A percentile compares a stretch with the other conserved stretches of the same genome.
Evolutionary conservation across 2,797 vertebrate species (phyloP).

Genomic region (Nannoperca obscura): DNA sequence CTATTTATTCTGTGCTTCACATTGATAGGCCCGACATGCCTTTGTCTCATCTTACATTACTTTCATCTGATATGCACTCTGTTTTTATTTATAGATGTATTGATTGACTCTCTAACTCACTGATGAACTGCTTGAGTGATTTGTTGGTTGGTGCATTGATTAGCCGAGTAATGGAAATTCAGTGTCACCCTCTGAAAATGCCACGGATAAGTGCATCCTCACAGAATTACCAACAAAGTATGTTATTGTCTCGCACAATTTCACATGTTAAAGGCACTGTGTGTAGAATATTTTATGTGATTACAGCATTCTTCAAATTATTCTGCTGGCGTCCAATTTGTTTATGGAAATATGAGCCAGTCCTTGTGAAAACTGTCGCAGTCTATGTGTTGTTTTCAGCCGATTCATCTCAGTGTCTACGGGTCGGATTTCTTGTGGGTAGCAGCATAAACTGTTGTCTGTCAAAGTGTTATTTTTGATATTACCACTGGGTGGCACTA

Average conservation of each 20-base stretch:
- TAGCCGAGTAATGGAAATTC: not conserved
- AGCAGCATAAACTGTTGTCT: not conserved
- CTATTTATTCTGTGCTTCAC: not conserved
- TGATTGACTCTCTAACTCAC: conserved; percentile 1
- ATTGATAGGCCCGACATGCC: not conserved
- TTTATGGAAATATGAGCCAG: not conserved
- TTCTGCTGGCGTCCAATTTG: too few species aligned
- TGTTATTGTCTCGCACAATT: not conserved
- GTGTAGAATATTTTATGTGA: not conserved
- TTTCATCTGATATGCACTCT: not conserved
- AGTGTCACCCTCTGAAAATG: not conserved
- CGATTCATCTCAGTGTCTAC: not conserved
- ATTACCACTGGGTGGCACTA: not conserved
- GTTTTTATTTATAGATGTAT: not conserved
- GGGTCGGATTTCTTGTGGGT: not conserved
- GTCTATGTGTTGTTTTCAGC: not conserved
- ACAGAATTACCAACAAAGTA: not conserved
- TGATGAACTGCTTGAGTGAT: not conserved
- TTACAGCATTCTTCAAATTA: not conserved
- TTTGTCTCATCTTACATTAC: not conserved
- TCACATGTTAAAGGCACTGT: not conserved
- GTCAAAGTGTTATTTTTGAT: not conserved
- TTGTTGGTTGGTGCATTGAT: not conserved
- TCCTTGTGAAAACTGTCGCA: not conserved
- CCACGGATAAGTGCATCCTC: not conserved